Evolutionary conservation across 2,888 invertebrate species (phyloP).

Genomic region (Leucoptera coffeella): DNA sequence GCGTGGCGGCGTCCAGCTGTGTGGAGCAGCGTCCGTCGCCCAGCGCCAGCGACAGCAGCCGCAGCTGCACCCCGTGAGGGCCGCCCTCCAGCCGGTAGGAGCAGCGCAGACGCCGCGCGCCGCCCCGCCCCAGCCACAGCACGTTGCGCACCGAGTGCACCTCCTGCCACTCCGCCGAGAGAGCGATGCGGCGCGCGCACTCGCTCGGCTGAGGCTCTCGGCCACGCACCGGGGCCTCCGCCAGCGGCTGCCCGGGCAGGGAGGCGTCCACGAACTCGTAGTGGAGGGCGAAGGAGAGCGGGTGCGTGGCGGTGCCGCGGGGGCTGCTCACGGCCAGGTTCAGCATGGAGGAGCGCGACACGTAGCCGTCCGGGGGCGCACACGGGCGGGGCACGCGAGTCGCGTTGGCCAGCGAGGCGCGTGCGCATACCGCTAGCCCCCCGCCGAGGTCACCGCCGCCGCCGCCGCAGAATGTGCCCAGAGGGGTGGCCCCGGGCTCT

Average conservation of each 20-base stretch:
- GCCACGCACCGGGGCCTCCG: too few species aligned
- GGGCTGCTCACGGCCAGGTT: conserved; percentile 41
- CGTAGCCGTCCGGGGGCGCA: conserved; percentile 72
- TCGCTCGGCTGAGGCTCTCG: conserved; percentile 22
- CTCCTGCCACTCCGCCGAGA: conserved; percentile 47
- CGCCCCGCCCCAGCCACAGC: conserved; percentile 79
- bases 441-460: conserved; percentile 32
- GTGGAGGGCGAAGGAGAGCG: conserved; percentile 63
- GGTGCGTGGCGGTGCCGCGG: conserved; percentile 74
- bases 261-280: conserved; percentile 82
- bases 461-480: conserved; percentile 60
- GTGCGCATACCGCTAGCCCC: conserved; percentile 66
- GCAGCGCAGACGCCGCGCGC: conserved; percentile 69
- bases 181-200: conserved; percentile 25
- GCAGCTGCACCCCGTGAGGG: conserved; percentile 53
- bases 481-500: conserved; percentile 24
- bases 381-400: conserved; percentile 76
- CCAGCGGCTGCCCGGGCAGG: conserved; percentile 63
- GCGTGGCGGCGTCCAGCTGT: too few species aligned
- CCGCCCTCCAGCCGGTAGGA: conserved; percentile 66
- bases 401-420: conserved; percentile 66
- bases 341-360: conserved; percentile 34
- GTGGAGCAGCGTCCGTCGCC: conserved; percentile 62
- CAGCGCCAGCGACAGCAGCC: conserved; percentile 66
- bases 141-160: conserved; percentile 75